phyloP scores from a whole-genome alignment of 2,113 vertebrate genomes.

The Rhinichthys klamathensis region DNA sequence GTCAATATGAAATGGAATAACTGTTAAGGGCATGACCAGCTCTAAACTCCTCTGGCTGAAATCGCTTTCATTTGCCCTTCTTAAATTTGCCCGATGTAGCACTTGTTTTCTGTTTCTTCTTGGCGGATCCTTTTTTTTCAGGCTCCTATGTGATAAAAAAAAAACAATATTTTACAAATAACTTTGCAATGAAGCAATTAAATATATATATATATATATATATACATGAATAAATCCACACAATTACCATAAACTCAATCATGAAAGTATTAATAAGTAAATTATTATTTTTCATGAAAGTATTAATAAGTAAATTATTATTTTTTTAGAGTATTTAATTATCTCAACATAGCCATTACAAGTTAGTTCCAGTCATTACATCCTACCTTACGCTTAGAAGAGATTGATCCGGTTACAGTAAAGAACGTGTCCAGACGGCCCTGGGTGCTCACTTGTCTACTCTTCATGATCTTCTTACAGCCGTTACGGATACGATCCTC shows the following conservation, averaged over 20 bases:
- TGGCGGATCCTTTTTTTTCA: conserved; percentile 83
- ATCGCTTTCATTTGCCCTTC: conserved; percentile 78
- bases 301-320: background rate
- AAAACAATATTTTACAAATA: background rate
- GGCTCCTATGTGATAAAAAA: conserved; percentile 70
- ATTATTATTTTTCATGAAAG: background rate
- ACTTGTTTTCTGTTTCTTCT: conserved; percentile 87
- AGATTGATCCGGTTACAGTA: conserved; percentile 91
- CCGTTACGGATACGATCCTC: conserved; percentile 92
- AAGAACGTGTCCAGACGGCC: conserved; percentile 95
- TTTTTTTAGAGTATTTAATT: background rate
- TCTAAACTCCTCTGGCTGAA: background rate
- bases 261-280: too few relatives aligned
- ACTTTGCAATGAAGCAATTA: too few relatives aligned
- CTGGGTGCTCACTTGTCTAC: conserved; percentile 93
- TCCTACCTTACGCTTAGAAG: conserved; percentile 88
- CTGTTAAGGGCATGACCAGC: background rate
- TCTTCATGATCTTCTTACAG: conserved; percentile 86
- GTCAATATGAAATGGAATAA: background rate
- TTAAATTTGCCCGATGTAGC: conserved; percentile 76
- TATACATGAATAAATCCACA: background rate
- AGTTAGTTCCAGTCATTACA: background rate
- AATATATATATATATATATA: too few relatives aligned
- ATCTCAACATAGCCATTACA: background rate
- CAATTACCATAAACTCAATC: background rate